These are phyloP conservation scores for Plectrocnemia conspersa DNA, from an alignment of 1,140 invertebrate species.

Conservation along the genomic window DNA sequence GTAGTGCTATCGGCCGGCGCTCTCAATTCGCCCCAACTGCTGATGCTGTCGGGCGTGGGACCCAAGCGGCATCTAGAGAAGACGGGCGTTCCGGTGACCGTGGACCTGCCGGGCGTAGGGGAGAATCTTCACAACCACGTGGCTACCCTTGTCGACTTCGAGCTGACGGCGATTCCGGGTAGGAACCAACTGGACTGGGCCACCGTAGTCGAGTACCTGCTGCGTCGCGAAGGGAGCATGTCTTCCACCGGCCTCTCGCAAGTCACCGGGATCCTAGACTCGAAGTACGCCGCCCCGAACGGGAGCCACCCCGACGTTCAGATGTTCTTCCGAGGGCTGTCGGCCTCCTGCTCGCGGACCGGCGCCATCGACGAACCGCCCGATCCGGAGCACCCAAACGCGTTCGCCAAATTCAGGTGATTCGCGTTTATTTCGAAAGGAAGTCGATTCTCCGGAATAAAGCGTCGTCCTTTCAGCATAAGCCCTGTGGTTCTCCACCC, in stretches of 20 bases:
- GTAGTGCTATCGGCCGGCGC: slow-evolving; percentile 67
- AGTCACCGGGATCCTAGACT: slow-evolving; percentile 58
- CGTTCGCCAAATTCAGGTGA: too few species aligned
- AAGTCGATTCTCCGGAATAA: too few species aligned
- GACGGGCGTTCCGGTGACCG: slow-evolving; percentile 59
- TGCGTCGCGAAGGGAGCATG: slow-evolving; percentile 56
- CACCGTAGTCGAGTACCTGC: slow-evolving; percentile 56
- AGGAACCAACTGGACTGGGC: slow-evolving; percentile 59
- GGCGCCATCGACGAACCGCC: slow-evolving; percentile 47
- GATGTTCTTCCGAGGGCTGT: slow-evolving; percentile 64
- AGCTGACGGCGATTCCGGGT: slow-evolving; percentile 51
- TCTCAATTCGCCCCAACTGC: slow-evolving; percentile 61
- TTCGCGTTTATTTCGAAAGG: too few species aligned
- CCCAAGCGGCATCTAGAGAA: slow-evolving; percentile 58
- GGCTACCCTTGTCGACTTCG: slow-evolving; percentile 53
- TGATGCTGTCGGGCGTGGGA: slow-evolving; percentile 67
- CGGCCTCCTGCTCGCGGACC: slow-evolving; percentile 56
- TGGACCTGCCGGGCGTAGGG: slow-evolving; percentile 70
- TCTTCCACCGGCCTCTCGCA: slow-evolving; percentile 59
- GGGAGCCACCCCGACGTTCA: slow-evolving; percentile 61
- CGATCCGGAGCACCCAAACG: slow-evolving; percentile 40
- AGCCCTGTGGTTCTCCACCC: slow-evolving; percentile 59
- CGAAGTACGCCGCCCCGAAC: slow-evolving; percentile 51
- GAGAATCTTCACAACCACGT: slow-evolving; percentile 72
- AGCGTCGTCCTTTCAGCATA: slow-evolving; percentile 56